These are phyloP conservation scores for Terrapene triunguis DNA, from an alignment of 2,113 vertebrate species.

Conservation along the genomic window DNA sequence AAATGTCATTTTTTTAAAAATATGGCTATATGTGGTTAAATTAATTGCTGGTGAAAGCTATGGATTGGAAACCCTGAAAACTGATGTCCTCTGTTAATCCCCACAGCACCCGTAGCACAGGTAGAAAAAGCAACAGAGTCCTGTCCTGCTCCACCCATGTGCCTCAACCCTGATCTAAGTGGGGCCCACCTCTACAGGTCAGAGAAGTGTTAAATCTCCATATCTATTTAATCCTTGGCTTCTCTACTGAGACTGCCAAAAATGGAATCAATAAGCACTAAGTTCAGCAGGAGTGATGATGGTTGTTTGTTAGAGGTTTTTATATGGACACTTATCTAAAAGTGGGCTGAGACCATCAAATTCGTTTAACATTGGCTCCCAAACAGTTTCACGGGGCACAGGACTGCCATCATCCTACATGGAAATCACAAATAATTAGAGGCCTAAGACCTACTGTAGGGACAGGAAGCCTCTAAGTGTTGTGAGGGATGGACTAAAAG, in stretches of 20 bases:
- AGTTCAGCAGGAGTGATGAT: neutral
- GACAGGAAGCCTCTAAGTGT: neutral
- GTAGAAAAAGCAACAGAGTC: neutral
- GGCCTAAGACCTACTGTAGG: neutral
- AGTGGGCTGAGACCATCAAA: neutral
- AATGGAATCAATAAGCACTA: neutral
- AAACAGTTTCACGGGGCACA: neutral
- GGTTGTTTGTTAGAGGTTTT: neutral
- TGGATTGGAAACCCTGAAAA: neutral
- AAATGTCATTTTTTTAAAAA: neutral
- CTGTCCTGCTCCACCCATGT: neutral
- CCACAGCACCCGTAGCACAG: neutral
- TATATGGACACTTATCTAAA: neutral
- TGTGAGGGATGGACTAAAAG: neutral
- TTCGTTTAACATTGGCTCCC: constrained; percentile 9
- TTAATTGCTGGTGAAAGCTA: neutral
- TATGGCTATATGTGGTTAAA: neutral
- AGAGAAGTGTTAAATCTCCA: neutral
- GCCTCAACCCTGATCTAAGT: neutral
- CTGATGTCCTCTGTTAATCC: neutral
- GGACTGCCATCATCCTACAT: neutral
- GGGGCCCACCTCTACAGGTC: neutral
- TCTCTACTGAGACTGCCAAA: neutral
- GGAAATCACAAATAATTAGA: neutral
- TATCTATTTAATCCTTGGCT: neutral